A percentile compares a stretch with the other conserved stretches of the same genome.
Conservation (phyloP, 2,113 vertebrate genomes). For the Pelusios castaneus region DNA sequence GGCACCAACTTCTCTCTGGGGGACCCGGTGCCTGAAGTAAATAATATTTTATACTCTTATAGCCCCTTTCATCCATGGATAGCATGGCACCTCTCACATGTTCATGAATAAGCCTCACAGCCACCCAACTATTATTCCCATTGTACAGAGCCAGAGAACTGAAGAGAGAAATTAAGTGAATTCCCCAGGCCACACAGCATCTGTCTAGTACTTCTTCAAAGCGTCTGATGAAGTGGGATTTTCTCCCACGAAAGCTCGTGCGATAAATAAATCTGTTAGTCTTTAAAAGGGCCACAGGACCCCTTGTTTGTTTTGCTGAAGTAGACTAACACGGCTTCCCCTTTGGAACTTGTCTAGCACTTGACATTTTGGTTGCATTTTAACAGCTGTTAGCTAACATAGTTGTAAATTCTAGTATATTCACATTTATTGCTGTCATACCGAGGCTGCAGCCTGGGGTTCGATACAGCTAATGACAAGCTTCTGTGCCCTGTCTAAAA, state of each 20-base stretch:
- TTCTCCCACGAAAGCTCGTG: too few species aligned
- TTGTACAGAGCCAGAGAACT: background rate
- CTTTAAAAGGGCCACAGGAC: too few species aligned
- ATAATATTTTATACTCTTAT: background rate
- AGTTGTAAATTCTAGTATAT: background rate
- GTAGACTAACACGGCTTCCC: too few species aligned
- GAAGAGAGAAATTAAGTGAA: background rate
- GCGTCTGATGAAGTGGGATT: too few species aligned
- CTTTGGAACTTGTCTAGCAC: too few species aligned
- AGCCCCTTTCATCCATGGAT: rapidly evolving
- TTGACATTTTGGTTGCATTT: background rate
- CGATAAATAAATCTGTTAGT: too few species aligned
- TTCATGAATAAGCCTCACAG: background rate
- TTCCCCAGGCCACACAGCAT: rapidly evolving
- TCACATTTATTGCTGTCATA: background rate
- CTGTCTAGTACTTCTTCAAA: too few species aligned
- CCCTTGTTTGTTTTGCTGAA: too few species aligned
- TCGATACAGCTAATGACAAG: background rate
- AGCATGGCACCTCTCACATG: rapidly evolving
- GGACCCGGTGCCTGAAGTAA: background rate
- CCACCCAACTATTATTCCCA: background rate
- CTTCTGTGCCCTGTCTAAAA: background rate
- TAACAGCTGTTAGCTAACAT: background rate
- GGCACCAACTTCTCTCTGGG: background rate
- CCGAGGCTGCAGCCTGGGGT: background rate